These are phyloP conservation scores for Drepana arcuata DNA, from an alignment of 1,140 invertebrate species.

Conservation along the genomic window DNA sequence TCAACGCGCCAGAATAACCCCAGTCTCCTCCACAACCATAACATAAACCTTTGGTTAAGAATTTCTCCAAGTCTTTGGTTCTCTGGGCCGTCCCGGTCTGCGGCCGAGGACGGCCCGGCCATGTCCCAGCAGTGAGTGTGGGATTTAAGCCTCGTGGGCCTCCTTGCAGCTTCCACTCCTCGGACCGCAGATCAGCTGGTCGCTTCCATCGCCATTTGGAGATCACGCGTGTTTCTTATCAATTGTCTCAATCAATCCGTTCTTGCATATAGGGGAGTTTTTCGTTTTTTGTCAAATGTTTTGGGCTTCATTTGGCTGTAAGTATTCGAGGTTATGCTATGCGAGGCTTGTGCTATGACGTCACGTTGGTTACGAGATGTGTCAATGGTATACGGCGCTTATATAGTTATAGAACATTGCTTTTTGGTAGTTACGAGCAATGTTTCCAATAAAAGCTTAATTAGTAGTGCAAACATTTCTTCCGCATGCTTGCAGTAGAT, in stretches of 20 bases:
- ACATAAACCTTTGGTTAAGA: slow-evolving; percentile 49
- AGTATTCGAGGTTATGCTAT: too few relatives aligned
- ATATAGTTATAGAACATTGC: too few relatives aligned
- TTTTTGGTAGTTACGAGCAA: too few relatives aligned
- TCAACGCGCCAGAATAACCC: slow-evolving; percentile 49
- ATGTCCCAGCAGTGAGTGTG: slow-evolving; percentile 43
- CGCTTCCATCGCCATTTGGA: slow-evolving; percentile 62
- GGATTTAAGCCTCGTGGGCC: slow-evolving; percentile 28
- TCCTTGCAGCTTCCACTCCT: slow-evolving; percentile 65
- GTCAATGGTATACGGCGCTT: too few relatives aligned
- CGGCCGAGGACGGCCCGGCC: slow-evolving; percentile 61
- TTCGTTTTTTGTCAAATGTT: too few relatives aligned
- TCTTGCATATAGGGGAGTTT: too few relatives aligned
- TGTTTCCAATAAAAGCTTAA: too few relatives aligned
- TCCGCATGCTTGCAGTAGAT: too few relatives aligned
- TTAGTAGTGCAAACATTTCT: too few relatives aligned
- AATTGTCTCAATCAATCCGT: slow-evolving; percentile 9
- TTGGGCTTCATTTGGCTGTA: too few relatives aligned
- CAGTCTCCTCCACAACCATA: slow-evolving; percentile 59
- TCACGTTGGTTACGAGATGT: too few relatives aligned
- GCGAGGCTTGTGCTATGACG: too few relatives aligned
- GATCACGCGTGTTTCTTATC: slow-evolving; percentile 44
- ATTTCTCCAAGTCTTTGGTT: slow-evolving; percentile 39
- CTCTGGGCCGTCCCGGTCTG: slow-evolving; percentile 31
- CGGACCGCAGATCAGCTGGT: slow-evolving; percentile 45